Conservation (phyloP, 1,140 invertebrate species). For the Caenorhabditis tropicalis region DNA sequence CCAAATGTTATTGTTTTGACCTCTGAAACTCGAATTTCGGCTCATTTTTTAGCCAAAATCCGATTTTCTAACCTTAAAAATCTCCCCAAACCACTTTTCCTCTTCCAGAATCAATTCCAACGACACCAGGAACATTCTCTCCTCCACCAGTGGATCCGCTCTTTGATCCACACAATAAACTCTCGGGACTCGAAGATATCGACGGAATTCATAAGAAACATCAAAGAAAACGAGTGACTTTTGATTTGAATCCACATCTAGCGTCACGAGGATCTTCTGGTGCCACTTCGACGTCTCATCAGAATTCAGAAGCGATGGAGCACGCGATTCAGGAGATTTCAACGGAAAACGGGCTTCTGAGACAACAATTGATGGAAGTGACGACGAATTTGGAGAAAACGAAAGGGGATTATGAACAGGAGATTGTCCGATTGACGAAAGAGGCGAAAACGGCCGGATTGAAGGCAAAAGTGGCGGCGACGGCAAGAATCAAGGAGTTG, state of each 20-base stretch:
- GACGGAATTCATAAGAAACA: conserved; percentile 8
- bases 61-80: neutral
- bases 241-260: conserved; percentile 56
- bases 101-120: neutral
- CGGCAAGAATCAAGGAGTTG: conserved; percentile 67
- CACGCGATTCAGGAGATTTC: neutral
- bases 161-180: neutral
- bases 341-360: conserved; percentile 6
- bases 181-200: neutral
- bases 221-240: conserved; percentile 62
- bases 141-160: conserved; percentile 56
- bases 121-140: conserved; percentile 46
- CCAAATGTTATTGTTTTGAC: too few species aligned
- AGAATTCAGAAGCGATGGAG: neutral
- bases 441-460: conserved; percentile 58
- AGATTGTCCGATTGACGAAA: conserved; percentile 62
- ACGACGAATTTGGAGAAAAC: conserved; percentile 56
- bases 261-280: neutral
- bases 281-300: neutral
- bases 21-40: too few species aligned
- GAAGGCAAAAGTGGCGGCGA: conserved; percentile 65
- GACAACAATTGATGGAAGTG: neutral
- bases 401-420: conserved; percentile 62
- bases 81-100: neutral
- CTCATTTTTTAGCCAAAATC: neutral